phyloP scores from a whole-genome alignment of 2,888 invertebrate genomes.

The Amiota minor region DNA sequence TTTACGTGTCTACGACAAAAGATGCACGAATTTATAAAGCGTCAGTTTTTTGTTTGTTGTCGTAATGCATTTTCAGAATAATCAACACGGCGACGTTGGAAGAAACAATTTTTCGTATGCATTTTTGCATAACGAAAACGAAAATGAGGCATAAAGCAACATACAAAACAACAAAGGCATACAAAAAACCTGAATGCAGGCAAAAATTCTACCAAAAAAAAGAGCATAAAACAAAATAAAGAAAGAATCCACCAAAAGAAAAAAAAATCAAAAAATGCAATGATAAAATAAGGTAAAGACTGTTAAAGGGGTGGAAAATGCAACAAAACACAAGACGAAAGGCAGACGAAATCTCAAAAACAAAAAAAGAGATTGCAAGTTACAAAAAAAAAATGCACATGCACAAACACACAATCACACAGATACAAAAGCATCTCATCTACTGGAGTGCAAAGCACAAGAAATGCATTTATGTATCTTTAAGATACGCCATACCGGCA shows the following conservation, averaged over 20 bases:
- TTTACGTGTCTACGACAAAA: slow-evolving; percentile 51
- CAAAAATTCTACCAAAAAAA: slow-evolving; percentile 24
- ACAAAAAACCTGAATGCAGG: slow-evolving; percentile 6
- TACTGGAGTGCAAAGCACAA: slow-evolving; percentile 35
- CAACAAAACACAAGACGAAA: slow-evolving; percentile 34
- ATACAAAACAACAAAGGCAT: neutral
- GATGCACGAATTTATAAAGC: slow-evolving; percentile 61
- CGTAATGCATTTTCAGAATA: slow-evolving; percentile 61
- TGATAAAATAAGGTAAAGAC: neutral
- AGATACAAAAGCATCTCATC: neutral
- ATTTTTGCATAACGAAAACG: slow-evolving; percentile 63
- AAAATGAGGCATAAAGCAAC: slow-evolving; percentile 57
- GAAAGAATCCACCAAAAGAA: too few relatives aligned
- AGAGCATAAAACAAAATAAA: neutral
- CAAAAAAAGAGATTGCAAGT: slow-evolving; percentile 42
- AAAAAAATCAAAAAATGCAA: neutral
- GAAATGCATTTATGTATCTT: slow-evolving; percentile 65
- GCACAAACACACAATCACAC: neutral
- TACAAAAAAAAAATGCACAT: slow-evolving; percentile 24
- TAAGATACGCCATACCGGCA: slow-evolving; percentile 45
- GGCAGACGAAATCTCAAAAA: slow-evolving; percentile 30
- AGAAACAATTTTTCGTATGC: slow-evolving; percentile 52
- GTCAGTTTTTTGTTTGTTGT: slow-evolving; percentile 36
- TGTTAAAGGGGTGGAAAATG: slow-evolving; percentile 10
- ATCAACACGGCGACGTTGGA: neutral